phyloP scores from a whole-genome alignment of 2,113 vertebrate genomes.

The Nipponia nippon region DNA sequence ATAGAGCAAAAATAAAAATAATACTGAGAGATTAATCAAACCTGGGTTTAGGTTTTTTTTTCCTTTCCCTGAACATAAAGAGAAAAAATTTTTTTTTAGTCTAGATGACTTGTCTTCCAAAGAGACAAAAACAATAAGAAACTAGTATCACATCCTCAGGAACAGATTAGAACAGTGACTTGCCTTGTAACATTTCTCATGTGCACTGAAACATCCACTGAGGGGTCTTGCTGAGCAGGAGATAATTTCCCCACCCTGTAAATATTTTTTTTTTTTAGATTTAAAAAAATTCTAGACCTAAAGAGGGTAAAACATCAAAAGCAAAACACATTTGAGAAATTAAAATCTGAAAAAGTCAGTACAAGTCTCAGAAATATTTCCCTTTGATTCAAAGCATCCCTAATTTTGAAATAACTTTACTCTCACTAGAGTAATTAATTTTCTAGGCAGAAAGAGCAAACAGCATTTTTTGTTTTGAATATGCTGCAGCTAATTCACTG shows the following conservation, averaged over 20 bases:
- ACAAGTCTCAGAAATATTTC: not conserved
- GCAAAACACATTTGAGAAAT: not conserved
- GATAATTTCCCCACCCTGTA: not conserved
- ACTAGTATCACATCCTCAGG: not conserved
- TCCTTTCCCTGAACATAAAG: not conserved
- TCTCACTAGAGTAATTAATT: conserved; percentile 27
- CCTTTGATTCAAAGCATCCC: conserved; percentile 9
- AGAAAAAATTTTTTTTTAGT: not conserved
- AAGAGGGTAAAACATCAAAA: not conserved
- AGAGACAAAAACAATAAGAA: not conserved
- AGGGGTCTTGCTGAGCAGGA: not conserved
- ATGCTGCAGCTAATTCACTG: not conserved
- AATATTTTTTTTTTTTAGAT: not conserved
- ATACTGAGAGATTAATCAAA: not conserved
- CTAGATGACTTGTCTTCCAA: not conserved
- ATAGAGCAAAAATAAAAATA: conserved; percentile 30
- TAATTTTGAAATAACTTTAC: conserved; percentile 12
- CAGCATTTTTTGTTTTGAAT: not conserved
- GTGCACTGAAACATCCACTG: not conserved
- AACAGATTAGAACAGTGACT: not conserved
- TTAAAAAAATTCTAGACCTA: not conserved
- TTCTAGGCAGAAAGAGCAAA: conserved; percentile 21
- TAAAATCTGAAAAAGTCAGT: not conserved
- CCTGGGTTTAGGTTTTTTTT: not conserved
- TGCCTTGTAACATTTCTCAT: not conserved